Conservation (phyloP, 1,140 invertebrate genomes). For the Homarus americanus region DNA sequence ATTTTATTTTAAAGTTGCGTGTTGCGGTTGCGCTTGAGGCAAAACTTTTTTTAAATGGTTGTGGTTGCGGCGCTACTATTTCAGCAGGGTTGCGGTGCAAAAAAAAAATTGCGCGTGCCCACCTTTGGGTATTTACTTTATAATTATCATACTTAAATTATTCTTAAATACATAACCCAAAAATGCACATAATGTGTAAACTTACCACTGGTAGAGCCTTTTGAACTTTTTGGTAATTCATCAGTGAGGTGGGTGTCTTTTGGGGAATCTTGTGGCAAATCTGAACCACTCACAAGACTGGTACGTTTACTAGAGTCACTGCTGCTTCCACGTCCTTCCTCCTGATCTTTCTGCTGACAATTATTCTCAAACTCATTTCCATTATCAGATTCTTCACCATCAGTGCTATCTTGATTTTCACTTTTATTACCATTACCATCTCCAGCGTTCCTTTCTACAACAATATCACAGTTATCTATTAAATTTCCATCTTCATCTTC, state of each 20-base stretch:
- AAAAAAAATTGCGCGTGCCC: no score
- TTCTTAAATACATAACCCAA: no score
- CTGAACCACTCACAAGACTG: constrained; percentile 57
- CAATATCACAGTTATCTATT: not conserved
- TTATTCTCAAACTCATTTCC: not conserved
- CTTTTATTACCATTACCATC: constrained; percentile 13
- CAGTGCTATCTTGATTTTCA: constrained; percentile 3
- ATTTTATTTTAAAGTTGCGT: no score
- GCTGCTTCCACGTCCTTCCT: constrained; percentile 34
- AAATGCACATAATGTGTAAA: no score
- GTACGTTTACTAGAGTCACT: constrained; percentile 44
- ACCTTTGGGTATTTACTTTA: no score
- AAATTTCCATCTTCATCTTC: not conserved
- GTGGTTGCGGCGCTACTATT: no score
- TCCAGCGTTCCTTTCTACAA: not conserved
- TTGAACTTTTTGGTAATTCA: constrained; percentile 52
- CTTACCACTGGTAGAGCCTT: constrained; percentile 30
- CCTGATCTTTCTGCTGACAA: not conserved
- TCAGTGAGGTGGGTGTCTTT: constrained; percentile 39
- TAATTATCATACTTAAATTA: no score
- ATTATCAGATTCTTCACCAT: constrained; percentile 7
- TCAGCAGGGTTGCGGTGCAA: no score
- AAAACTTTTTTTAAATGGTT: no score
- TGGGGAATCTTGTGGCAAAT: constrained; percentile 45
- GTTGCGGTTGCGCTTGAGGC: no score